Conservation (phyloP, 2,797 vertebrate species). For the Ctenopoma kingsleyae region DNA sequence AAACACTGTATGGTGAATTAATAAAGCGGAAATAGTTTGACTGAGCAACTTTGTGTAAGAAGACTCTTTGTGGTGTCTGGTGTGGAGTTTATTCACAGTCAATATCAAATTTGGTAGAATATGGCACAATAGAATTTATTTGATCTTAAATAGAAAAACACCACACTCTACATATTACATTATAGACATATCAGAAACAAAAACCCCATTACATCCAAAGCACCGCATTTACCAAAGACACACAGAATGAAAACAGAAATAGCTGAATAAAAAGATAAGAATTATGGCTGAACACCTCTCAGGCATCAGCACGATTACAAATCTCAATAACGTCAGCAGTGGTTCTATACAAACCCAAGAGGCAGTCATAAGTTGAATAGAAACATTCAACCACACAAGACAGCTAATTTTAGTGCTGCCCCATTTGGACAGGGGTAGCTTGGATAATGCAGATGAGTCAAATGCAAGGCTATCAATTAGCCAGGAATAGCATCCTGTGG, state of each 20-base stretch:
- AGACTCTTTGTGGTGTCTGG: neutral
- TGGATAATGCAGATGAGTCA: slow-evolving; percentile 4
- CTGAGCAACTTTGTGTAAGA: neutral
- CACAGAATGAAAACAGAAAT: slow-evolving; percentile 30
- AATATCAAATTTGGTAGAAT: neutral
- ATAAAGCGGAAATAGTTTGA: slow-evolving; percentile 18
- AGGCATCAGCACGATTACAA: slow-evolving; percentile 25
- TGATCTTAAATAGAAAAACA: too few relatives aligned
- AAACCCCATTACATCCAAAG: neutral
- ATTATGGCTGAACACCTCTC: slow-evolving; percentile 7
- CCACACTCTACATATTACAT: too few relatives aligned
- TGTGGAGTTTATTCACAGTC: neutral
- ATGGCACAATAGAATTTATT: too few relatives aligned
- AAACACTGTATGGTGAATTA: slow-evolving; percentile 16
- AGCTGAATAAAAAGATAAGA: slow-evolving; percentile 44
- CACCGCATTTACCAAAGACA: slow-evolving; percentile 4
- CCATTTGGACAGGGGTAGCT: slow-evolving; percentile 1
- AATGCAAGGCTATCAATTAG: neutral
- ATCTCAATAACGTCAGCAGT: slow-evolving; percentile 26
- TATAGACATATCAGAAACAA: too few relatives aligned
- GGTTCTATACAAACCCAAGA: neutral
- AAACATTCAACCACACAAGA: slow-evolving; percentile 6
- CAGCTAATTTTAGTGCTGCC: slow-evolving; percentile 18
- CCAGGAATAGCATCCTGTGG: slow-evolving; percentile 5
- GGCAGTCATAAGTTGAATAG: slow-evolving; percentile 1